Evolutionary conservation across 1,140 invertebrate genomes (phyloP).

Genomic region (Micrasema minimum): DNA sequence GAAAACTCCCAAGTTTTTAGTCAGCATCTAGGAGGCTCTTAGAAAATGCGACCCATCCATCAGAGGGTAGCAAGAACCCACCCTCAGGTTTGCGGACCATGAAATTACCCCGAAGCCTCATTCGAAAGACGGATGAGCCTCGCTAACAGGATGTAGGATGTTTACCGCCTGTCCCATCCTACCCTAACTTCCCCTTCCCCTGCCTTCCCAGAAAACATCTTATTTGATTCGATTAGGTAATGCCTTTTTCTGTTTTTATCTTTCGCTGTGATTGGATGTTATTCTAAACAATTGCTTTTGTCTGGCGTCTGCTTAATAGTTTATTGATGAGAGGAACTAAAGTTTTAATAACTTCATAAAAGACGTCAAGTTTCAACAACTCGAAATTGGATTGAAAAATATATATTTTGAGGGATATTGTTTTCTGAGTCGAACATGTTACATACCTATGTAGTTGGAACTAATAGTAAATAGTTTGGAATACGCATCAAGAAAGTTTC

Average conservation of each 20-base stretch:
- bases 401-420: too few species aligned
- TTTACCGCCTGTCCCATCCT: slow-evolving; percentile 43
- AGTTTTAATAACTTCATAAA: slow-evolving; percentile 15
- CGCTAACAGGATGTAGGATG: slow-evolving; percentile 51
- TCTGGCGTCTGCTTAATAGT: slow-evolving; percentile 9
- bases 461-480: too few species aligned
- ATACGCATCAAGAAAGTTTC: too few species aligned
- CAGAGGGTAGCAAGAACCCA: slow-evolving; percentile 35
- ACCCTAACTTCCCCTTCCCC: neutral
- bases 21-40: slow-evolving; percentile 46
- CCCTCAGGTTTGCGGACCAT: slow-evolving; percentile 47
- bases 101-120: slow-evolving; percentile 54
- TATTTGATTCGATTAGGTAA: slow-evolving; percentile 53
- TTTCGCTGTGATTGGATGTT: slow-evolving; percentile 39
- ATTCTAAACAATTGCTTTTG: slow-evolving; percentile 36
- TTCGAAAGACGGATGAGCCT: slow-evolving; percentile 53
- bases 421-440: too few species aligned
- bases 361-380: neutral
- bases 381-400: too few species aligned
- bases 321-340: slow-evolving; percentile 13
- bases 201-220: slow-evolving; percentile 47
- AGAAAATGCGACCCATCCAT: slow-evolving; percentile 53
- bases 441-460: too few species aligned
- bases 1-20: slow-evolving; percentile 50
- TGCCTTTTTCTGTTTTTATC: slow-evolving; percentile 46